Base-by-base conservation (phyloP, 1,140 invertebrate genomes). In the Hyles vespertilio region DNA sequence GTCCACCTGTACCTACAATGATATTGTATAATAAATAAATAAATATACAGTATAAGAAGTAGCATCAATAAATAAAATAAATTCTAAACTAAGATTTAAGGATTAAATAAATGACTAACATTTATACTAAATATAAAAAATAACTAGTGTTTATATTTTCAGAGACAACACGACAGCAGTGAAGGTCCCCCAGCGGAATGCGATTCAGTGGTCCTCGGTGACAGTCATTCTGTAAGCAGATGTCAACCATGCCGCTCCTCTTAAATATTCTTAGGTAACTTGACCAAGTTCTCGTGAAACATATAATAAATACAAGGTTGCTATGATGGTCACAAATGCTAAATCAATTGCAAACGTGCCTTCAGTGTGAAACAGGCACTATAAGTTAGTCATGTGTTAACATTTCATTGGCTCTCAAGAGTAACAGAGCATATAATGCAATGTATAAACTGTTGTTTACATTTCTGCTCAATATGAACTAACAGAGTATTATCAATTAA, bases 121-220 rank as follows among this genome's bases (percentile, higher is more conserved):
- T 40, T 5, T 40, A 40, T 5, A 40, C 0, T 5, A 40, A 40
- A 2, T 36, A 36, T 36, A 40, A 40, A 40, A 40, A 40, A 40
- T 40, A 40, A 2, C 2, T 11, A 10, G 5, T 48, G 11, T 10
- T 48, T n/a, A 7, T 22, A 22, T 69, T 91, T 91, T 64, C 87
- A 94, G 93, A 90, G 92, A 70, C 89, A 93, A 72, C 92, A 94
- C 70, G 93, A 93, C 65, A 92, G 88, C 75, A 92, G 91, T 59
- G 91, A 92, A 79, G 89, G 92, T 45, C 89, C 90, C 10, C 84
- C 89, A 32, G 84, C 81, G n/a, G 91, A 92, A 48, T 89, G 91
- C 32, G 91, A 92, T 53, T 90, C 91, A 22, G 91, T 93, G 2
- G 91, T 89, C 56, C 87, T 94, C 22, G 92, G 92, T 32, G 90